A percentile compares a stretch with the other conserved stretches of the same genome.
Conservation (phyloP, 2,797 vertebrate species). For the Alcedo atthis region DNA sequence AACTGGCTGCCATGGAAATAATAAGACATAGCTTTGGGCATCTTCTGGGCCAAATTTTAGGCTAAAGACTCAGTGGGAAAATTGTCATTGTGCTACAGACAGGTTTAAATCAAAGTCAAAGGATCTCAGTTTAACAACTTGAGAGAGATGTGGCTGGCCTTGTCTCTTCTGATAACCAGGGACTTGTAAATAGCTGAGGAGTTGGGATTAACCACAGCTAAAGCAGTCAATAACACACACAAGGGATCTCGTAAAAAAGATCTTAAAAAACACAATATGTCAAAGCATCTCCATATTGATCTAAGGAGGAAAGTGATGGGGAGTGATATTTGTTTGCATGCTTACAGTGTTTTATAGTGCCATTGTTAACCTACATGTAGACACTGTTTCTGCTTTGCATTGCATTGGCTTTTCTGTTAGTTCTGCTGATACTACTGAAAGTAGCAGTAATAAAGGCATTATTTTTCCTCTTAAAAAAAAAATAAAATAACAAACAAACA, state of each 20-base stretch:
- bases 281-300: background rate
- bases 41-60: constrained; percentile 41
- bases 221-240: background rate
- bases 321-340: background rate
- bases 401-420: background rate
- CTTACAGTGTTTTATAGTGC: background rate
- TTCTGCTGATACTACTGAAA: background rate
- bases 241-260: background rate
- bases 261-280: background rate
- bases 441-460: background rate
- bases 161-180: constrained; percentile 10
- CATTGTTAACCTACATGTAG: background rate
- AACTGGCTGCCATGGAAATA: constrained; percentile 10
- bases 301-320: background rate
- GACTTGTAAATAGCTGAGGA: background rate
- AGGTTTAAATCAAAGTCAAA: constrained; percentile 26
- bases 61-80: constrained; percentile 34
- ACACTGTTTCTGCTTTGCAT: background rate
- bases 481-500: too few species aligned
- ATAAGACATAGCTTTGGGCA: constrained; percentile 8
- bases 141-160: background rate
- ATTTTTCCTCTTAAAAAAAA: background rate
- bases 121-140: background rate
- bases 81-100: background rate
- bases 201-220: background rate